phyloP scores from a whole-genome alignment of 2,113 vertebrate species.

The Centropus bengalensis region DNA sequence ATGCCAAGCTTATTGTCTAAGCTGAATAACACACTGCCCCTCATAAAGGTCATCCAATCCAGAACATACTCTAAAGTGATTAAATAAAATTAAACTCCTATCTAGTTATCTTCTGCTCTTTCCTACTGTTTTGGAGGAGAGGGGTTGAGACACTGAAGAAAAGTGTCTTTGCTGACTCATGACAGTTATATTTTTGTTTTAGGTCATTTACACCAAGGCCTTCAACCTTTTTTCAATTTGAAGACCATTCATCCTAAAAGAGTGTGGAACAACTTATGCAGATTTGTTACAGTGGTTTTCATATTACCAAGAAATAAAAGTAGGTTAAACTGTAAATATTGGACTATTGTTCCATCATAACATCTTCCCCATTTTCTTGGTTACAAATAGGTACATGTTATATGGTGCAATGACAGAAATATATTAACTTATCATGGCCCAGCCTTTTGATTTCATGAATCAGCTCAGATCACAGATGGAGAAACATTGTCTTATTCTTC shows the following conservation, averaged over 20 bases:
- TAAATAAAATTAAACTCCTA: not conserved
- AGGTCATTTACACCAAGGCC: not conserved
- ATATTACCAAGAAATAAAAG: not conserved
- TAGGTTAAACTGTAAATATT: not conserved
- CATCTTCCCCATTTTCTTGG: not conserved
- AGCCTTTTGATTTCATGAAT: not conserved
- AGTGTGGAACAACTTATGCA: rapidly evolving
- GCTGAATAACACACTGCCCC: not conserved
- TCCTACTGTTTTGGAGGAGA: not conserved
- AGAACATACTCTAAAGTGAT: not conserved
- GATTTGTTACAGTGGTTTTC: not conserved
- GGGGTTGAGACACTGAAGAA: not conserved
- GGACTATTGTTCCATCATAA: not conserved
- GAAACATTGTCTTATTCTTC: not conserved
- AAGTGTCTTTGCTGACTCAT: not conserved
- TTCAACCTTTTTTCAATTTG: not conserved
- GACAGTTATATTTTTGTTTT: not conserved
- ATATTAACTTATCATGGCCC: not conserved
- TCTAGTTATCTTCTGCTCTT: not conserved
- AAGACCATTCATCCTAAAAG: not conserved
- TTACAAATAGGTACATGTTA: not conserved
- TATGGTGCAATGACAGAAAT: not conserved
- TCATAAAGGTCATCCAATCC: not conserved
- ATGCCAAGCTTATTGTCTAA: not conserved
- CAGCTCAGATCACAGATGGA: not conserved